phyloP scores from a whole-genome alignment of 2,113 vertebrate genomes.

The Sus scrofa region T2T-Sscrofa CM000817.6:130782001-130782500 shows the following conservation, averaged over 20 bases:
- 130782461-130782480: not conserved
- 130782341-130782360: not conserved
- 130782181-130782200: no score
- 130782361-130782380: not conserved
- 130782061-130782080: no score
- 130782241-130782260: no score
- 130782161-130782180: no score
- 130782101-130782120: not conserved
- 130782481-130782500: not conserved
- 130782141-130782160: no score
- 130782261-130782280: no score
- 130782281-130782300: not conserved
- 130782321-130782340: not conserved
- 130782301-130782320: not conserved
- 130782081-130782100: no score
- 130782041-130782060: no score
- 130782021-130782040: no score
- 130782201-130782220: no score
- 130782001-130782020: no score
- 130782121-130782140: not conserved
- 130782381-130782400: not conserved
- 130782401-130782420: not conserved
- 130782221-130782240: no score
- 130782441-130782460: constrained; percentile 14
- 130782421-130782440: not conserved